Evolutionary conservation across 2,797 vertebrate species (phyloP).

Genomic region (Sebastolobus alascanus): DNA sequence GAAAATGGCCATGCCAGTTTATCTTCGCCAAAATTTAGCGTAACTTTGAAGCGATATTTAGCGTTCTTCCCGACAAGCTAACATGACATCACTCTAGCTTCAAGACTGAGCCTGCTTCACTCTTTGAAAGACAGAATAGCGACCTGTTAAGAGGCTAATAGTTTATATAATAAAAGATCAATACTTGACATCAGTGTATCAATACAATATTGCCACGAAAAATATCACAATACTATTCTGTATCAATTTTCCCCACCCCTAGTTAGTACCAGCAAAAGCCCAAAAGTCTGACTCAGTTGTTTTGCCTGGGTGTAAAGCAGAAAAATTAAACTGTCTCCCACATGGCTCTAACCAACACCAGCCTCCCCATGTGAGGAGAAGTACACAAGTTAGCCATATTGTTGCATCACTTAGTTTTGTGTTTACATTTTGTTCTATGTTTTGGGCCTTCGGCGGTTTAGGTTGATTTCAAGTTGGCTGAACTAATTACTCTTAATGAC

Average conservation of each 20-base stretch:
- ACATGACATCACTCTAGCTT: too few relatives aligned
- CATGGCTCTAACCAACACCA: slow-evolving; percentile 4
- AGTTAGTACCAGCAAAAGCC: background rate
- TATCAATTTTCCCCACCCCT: background rate
- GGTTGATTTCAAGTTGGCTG: slow-evolving; percentile 37
- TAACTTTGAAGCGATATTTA: too few relatives aligned
- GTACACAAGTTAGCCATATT: slow-evolving; percentile 17
- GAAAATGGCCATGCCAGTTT: too few relatives aligned
- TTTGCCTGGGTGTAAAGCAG: slow-evolving; percentile 4
- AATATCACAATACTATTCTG: background rate
- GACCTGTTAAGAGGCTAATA: too few relatives aligned
- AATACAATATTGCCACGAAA: background rate
- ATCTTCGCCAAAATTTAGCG: too few relatives aligned
- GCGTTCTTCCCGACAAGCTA: too few relatives aligned
- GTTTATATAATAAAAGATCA: too few relatives aligned
- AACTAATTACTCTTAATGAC: slow-evolving; percentile 58
- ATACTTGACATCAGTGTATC: background rate
- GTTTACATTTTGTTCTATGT: slow-evolving; percentile 39
- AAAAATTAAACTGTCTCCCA: background rate
- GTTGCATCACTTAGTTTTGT: slow-evolving; percentile 38
- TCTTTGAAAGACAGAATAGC: background rate
- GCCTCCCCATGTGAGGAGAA: background rate
- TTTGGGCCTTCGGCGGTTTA: slow-evolving; percentile 49
- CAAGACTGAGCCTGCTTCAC: background rate
- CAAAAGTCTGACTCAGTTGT: slow-evolving; percentile 11